Evolutionary conservation across 2,113 vertebrate genomes (phyloP), one percentile per base, ranked within the genome.

Genomic region (Aleadryas rufinucha): DNA sequence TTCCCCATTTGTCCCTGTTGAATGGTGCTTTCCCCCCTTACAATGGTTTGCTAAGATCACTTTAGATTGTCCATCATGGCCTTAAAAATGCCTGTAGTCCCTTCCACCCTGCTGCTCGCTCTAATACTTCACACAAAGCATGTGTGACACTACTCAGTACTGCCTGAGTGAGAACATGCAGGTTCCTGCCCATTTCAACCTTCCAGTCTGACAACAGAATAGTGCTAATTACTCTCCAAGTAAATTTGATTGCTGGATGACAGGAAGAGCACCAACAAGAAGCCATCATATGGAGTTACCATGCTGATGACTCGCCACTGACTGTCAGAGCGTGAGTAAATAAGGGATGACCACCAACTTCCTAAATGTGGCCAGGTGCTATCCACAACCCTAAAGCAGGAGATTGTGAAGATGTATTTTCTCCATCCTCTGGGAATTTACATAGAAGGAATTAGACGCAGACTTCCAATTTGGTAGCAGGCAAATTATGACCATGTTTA

Each of bases 171-270:
- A 93, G 15, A 53, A 21, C 28, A 21, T 1, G 19, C 12, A 44
- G 12, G 20, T 15, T 91, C 31, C 60, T 18, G 11, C 11, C 11
- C 16, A 19, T 35, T 75, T 78, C 60, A 87, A 31, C 31, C 21
- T 63, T 79, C 33, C 42, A 57, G 35, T 59, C 9, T 33, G 52
- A 70, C 12, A 37, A 15, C 1, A 2, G 7, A 22, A 13, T 12
- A 26, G 8, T 41, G 19, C 65, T 66, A 26, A 50, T 35, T 72
- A 70, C n/a, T 56, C 59, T 37, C 23, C 1, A 6, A 57, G 10
- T 27, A 49, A 0, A 2, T 42, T 68, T 20, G 26, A 12, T 4
- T 64, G 35, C 35, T 35, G 13, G 33, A 37, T 0, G 1, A 75
- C 12, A 83, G 35, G 18, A 31, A 64, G 17, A 60, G 30, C 6